Evolutionary conservation across 2,888 invertebrate genomes (phyloP).

Genomic region (Doris montereyensis): DNA sequence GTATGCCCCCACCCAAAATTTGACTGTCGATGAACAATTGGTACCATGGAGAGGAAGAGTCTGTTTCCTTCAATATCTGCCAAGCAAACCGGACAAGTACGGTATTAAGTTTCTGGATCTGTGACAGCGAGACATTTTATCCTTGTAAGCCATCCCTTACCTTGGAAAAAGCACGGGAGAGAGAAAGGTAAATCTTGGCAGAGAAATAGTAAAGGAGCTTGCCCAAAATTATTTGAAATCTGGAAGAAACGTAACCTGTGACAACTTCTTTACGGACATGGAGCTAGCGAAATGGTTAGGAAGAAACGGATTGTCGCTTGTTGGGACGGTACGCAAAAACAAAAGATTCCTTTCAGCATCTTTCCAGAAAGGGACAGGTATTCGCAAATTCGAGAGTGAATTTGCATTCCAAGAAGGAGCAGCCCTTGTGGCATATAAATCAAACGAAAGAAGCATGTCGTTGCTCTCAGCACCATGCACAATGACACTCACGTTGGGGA

Average conservation of each 20-base stretch:
- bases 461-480: no score
- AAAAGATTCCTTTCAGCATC: not conserved
- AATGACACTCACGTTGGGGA: no score
- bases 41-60: constrained; percentile 4
- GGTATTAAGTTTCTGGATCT: not conserved
- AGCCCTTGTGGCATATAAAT: not conserved
- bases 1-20: not conserved
- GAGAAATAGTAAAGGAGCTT: not conserved
- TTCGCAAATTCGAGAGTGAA: not conserved
- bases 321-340: constrained; percentile 8
- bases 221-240: not conserved
- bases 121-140: not conserved
- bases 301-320: not conserved
- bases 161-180: not conserved
- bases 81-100: not conserved
- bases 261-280: constrained; percentile 14
- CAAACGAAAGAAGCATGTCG: not conserved
- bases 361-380: not conserved
- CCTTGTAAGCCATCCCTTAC: not conserved
- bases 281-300: not conserved
- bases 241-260: constrained; percentile 10
- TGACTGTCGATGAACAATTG: constrained; percentile 25
- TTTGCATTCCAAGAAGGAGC: not conserved
- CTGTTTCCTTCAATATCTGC: not conserved
- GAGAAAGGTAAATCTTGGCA: not conserved